Evolutionary conservation across 2,888 invertebrate genomes (phyloP), one percentile per base, ranked within the genome.

Genomic region (Zelleria hepariella): DNA sequence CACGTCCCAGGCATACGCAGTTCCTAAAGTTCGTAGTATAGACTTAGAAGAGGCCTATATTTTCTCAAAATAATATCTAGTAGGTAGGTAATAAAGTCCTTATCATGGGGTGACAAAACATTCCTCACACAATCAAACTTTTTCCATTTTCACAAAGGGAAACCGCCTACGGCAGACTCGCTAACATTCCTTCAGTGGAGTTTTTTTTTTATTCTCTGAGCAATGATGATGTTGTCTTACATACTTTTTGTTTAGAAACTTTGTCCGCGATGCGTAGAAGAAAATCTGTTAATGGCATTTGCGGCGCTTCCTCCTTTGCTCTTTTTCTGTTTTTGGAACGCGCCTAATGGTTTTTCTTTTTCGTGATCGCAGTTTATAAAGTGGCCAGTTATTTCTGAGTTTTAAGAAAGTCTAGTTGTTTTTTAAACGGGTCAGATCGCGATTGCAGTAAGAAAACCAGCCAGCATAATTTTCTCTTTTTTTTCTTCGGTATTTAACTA

Each of bases 111-210:
- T 54, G 54, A 54, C 54, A 27, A 51, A 51, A 54, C 25, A 54
- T 24, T 18, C 54, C 26, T 54, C 54, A 26, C 54, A 54, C 54
- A 54, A 54, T 54, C 26, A 54, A 54, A 54, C 54, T 54, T 54
- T 54, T 54, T 54, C 54, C 54, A 54, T 54, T 54, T 54, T 18
- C 25, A 25, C 54, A 25, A 51, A 51, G 54, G 18, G 10, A 54
- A 54, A 51, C 51, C 51, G 51, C 20, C 23, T 15, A 10, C 32
- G 32, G 32, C 32, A 15, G 15, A 10, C 32, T 42, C 15, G 10
- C 32, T 42, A 15, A 42, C 32, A 10, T 42, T 42, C 32, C 32
- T 42, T 42, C 32, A 10, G 15, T 10, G 15, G 15, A 42, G 32
- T 42, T 15, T 15, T 42, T 42, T n/a, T 42, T 42, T 42, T 42